These are phyloP conservation scores for Propithecus deckenii DNA, from an alignment of 2,797 vertebrate species.

Conservation along the genomic window DNA sequence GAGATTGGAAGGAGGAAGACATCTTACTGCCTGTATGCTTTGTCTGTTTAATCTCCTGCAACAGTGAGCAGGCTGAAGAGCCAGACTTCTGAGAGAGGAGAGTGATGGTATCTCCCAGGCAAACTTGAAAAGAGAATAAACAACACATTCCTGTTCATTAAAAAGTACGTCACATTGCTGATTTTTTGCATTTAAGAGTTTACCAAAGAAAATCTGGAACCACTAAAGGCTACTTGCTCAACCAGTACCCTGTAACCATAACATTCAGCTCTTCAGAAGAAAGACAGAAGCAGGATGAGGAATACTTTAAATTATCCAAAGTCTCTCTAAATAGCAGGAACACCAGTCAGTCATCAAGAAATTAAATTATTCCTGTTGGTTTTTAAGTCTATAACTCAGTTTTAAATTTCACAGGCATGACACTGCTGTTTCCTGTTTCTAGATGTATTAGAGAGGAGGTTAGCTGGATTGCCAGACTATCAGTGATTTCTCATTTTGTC, in stretches of 20 bases:
- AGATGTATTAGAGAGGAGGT: not conserved
- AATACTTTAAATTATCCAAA: constrained; percentile 44
- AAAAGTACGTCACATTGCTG: constrained; percentile 63
- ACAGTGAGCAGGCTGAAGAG: not conserved
- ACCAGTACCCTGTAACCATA: constrained; percentile 57
- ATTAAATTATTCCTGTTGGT: not conserved
- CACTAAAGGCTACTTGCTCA: constrained; percentile 71
- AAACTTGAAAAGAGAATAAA: constrained; percentile 67
- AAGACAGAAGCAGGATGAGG: constrained; percentile 7
- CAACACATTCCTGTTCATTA: constrained; percentile 66
- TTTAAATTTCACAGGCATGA: constrained; percentile 21
- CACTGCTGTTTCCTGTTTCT: not conserved
- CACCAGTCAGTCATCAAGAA: not conserved
- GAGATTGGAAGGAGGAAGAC: not conserved
- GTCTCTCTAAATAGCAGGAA: not conserved
- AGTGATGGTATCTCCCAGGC: constrained; percentile 55
- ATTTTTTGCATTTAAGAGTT: constrained; percentile 63
- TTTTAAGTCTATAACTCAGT: not conserved
- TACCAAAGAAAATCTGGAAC: constrained; percentile 76
- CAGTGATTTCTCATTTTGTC: constrained; percentile 4
- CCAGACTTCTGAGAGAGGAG: not conserved
- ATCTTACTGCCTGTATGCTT: not conserved
- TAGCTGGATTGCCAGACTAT: not conserved
- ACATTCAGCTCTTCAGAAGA: constrained; percentile 51
- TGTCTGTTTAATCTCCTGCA: not conserved